Base-by-base conservation (phyloP, 2,888 invertebrate species). In the Xanthia icteritia region DNA sequence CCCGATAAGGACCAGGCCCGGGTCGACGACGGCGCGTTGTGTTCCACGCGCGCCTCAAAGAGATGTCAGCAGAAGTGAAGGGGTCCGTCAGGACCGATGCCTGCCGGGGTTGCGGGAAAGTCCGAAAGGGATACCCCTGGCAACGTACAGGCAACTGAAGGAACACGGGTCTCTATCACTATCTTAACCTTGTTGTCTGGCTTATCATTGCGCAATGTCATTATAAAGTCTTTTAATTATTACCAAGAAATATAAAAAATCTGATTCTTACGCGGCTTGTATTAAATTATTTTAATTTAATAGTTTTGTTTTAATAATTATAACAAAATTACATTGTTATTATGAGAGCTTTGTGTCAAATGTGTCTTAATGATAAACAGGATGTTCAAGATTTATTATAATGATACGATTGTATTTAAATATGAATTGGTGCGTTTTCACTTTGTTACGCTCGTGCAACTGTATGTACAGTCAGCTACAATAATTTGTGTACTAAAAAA, bases 371-470 rank as follows among this genome's bases (percentile, higher is more conserved):
- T 63, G 31, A 42, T 39, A 23, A n/a, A 20, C 15, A 42, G 51
- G 15, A 31, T 42, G 15, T 73, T 20, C 11, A 27, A 63, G 79
- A 71, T 79, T 51, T 11, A n/a, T 31, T 31, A 45, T 5, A 77
- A 72, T 77, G 65, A 79, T 78, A 83, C 73, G 60, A 84, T 79
- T 83, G 79, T 84, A 75, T 84, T 73, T 81, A 75, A 86, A 87
- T 85, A 72, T 31, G 72, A 86, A 89, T 83, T 86, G 81, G 90
- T 89, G 89, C 90, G 88, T 83, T 88, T 90, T 61, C 45, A 45
- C 17, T 64, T 67, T 31, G 64, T 58, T 64, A 65, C 31, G 68
- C 60, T 60, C 54, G 48, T 36, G 51, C 15, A 45, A 45, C 4
- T 60, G 13, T 69, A 60, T 45, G 20, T 74, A 81, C 60, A 81